phyloP scores from a whole-genome alignment of 30 jellyfish, hydroid and myxozoan genomes.

The Cassiopea andromeda region DNA sequence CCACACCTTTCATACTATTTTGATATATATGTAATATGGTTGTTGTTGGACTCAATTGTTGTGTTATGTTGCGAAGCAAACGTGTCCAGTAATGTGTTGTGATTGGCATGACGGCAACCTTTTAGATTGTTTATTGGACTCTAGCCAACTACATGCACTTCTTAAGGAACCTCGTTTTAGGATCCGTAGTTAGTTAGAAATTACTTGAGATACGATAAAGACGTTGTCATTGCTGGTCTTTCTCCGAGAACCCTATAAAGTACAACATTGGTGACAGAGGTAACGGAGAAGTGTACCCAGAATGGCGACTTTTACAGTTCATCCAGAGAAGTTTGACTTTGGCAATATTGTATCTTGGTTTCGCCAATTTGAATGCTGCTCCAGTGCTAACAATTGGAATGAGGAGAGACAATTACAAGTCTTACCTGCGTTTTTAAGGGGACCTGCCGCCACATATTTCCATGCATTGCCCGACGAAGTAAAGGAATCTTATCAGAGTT shows the following conservation, averaged over 20 bases:
- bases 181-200: no score
- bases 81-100: no score
- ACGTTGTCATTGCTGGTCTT: no score
- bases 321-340: conserved; percentile 38
- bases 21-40: no score
- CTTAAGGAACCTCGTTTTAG: no score
- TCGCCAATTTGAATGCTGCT: conserved; percentile 52
- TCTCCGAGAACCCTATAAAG: no score
- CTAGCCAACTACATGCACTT: no score
- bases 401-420: conserved; percentile 13
- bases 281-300: not conserved
- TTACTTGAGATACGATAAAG: not conserved
- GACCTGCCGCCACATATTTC: conserved; percentile 56
- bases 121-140: no score
- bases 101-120: no score
- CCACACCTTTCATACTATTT: no score
- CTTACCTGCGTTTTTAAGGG: conserved; percentile 31
- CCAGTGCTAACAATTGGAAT: conserved; percentile 43
- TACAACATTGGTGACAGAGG: not conserved
- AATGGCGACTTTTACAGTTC: not conserved
- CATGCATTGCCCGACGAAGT: conserved; percentile 24
- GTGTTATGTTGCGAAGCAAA: no score
- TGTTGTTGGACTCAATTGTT: no score
- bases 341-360: conserved; percentile 54
- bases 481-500: conserved; percentile 22